Base-by-base conservation (phyloP, 2,797 vertebrate genomes). In the Bucorvus abyssinicus region DNA sequence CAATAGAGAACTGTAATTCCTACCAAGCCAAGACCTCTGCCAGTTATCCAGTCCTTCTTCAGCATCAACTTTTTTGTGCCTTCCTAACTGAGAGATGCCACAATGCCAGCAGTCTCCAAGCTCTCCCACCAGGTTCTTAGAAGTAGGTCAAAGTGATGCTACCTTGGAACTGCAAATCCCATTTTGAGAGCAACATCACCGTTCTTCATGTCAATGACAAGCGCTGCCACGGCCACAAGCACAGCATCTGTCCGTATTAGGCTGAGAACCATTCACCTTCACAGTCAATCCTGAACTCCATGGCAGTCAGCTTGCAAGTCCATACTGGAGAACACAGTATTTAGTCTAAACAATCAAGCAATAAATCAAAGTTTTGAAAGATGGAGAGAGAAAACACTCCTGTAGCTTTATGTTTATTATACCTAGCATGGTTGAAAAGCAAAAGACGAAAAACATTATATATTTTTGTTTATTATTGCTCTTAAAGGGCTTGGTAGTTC, bases 391-490 rank as follows among this genome's bases (percentile, higher is more conserved):
- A 76, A 85, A 93, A 42, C 1, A 0, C 49, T 81, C 76, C 60
- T 76, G 75, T 3, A 73, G 69, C 74, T 81, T 30, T 63, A 90
- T 56, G 45, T 97, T 97, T 95, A 96, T 91, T 90, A 87, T 95
- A 95, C 87, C 71, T 92, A 81, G 20, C 36, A 27, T 23, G 44
- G 93, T 93, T 94, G 96, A 94, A 97, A 97, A 97, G 95, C 77
- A 96, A 96, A 94, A 94, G 89, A 92, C 93, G 0, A 81, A 97
- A 97, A 93, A 47, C 83, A 84, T 95, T 89, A 91, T 82, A 95
- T 94, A 96, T 88, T 96, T 97, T 91, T 96, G 91, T 97, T 97
- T 98, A 97, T 98, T 98, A 97, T 98, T 98, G 98, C 98, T 98
- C 96, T 97, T 96, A 89, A 93, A 97, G 96, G 97, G 96, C 96